Conservation (phyloP, 2,888 invertebrate species). For the Invenusta paracnida region DNA sequence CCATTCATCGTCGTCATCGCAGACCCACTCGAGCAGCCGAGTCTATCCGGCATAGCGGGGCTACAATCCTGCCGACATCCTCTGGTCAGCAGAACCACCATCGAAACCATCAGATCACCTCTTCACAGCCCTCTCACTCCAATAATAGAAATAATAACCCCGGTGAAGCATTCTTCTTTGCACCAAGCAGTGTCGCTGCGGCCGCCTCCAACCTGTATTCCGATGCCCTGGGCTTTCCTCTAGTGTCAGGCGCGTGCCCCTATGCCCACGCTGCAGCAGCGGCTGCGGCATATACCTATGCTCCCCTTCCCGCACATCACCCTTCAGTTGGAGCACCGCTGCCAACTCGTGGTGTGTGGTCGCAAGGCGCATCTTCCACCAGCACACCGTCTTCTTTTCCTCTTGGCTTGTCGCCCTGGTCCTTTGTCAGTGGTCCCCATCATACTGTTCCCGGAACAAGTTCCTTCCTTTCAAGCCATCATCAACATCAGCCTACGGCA, state of each 20-base stretch:
- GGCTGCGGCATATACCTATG: background rate
- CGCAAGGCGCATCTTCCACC: background rate
- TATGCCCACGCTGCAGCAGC: background rate
- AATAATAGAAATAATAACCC: background rate
- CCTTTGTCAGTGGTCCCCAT: background rate
- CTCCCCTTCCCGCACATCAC: constrained; percentile 4
- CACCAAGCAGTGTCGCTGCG: background rate
- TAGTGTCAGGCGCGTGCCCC: background rate
- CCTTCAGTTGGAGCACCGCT: background rate
- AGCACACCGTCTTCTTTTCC: background rate
- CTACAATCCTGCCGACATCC: too few relatives aligned
- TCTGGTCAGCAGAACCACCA: too few relatives aligned
- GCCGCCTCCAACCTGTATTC: background rate
- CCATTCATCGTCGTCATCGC: background rate
- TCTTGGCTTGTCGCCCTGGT: background rate
- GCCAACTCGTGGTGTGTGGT: background rate
- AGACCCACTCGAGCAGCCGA: background rate
- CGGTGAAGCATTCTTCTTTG: background rate
- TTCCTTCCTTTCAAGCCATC: background rate
- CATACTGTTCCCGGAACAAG: background rate
- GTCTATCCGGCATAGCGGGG: background rate
- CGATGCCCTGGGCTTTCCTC: background rate
- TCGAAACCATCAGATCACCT: background rate
- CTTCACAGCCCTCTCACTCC: background rate
- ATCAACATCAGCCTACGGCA: background rate